Conservation (phyloP, 2,888 invertebrate species). For the Hypolimnas misippus region DNA sequence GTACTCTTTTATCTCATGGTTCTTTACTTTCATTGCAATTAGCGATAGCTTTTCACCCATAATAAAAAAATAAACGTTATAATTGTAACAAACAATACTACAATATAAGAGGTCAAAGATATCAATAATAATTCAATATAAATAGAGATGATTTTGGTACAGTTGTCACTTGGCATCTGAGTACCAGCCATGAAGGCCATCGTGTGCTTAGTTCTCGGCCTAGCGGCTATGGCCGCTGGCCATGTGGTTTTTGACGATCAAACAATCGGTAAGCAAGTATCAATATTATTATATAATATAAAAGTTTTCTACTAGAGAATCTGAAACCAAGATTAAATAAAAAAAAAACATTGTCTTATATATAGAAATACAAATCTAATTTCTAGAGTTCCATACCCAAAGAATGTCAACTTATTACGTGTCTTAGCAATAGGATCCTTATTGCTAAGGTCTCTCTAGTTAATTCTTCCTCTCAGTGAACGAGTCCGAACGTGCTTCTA, state of each 20-base stretch:
- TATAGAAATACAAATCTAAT: no score
- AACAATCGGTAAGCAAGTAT: constrained; percentile 35
- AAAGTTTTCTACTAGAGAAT: no score
- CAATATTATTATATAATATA: not conserved
- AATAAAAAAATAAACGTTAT: constrained; percentile 16
- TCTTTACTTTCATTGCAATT: constrained; percentile 25
- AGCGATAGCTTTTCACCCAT: constrained; percentile 36
- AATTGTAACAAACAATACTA: constrained; percentile 18
- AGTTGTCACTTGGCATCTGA: constrained; percentile 30
- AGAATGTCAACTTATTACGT: no score
- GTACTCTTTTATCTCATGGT: no score
- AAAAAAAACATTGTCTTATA: no score
- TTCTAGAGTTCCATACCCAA: no score
- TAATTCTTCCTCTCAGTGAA: no score
- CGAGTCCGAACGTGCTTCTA: no score
- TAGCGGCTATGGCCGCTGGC: constrained; percentile 44
- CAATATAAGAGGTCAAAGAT: constrained; percentile 29
- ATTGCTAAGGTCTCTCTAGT: no score
- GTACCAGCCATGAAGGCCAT: constrained; percentile 42
- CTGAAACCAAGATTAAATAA: no score
- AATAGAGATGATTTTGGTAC: constrained; percentile 20
- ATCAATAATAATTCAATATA: constrained; percentile 37
- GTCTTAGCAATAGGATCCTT: no score
- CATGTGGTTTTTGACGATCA: constrained; percentile 38
- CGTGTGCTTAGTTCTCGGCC: constrained; percentile 41